Percentiles rank a stretch among this genome's conserved stretches.
These are phyloP conservation scores for Euthynnus affinis DNA, from an alignment of 2,797 vertebrate species.

Conservation along the genomic window DNA sequence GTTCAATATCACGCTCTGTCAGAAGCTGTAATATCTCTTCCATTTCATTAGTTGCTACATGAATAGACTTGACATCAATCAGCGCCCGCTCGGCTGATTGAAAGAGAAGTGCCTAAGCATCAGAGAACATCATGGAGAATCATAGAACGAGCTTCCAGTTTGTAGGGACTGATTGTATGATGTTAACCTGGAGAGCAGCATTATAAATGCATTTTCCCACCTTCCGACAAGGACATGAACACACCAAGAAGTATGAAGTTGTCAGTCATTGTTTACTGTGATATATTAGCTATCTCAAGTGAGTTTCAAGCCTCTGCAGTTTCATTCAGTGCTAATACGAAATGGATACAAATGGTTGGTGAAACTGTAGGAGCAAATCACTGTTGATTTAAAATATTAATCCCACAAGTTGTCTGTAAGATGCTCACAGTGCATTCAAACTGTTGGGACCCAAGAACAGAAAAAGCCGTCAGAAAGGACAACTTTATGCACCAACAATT, in stretches of 20 bases:
- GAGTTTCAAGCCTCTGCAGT: neutral
- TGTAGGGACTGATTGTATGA: constrained; percentile 35
- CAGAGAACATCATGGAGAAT: constrained; percentile 49
- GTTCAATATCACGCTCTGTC: constrained; percentile 75
- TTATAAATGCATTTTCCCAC: neutral
- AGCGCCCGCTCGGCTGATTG: constrained; percentile 60
- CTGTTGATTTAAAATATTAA: neutral
- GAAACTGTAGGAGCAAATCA: neutral
- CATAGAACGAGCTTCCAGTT: constrained; percentile 30
- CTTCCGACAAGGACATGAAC: neutral
- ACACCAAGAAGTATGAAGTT: neutral
- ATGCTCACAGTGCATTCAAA: neutral
- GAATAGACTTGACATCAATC: constrained; percentile 77
- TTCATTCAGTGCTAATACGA: neutral
- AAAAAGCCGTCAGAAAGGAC: neutral
- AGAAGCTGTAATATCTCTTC: constrained; percentile 79
- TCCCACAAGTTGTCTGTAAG: neutral
- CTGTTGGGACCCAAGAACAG: neutral
- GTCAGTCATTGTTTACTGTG: neutral
- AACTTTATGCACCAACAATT: neutral
- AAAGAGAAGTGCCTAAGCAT: constrained; percentile 65
- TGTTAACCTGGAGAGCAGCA: constrained; percentile 33
- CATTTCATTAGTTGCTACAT: constrained; percentile 77
- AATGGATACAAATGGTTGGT: neutral
- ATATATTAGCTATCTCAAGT: neutral